Evolutionary conservation across 2,113 vertebrate genomes (phyloP), one percentile per base, ranked within the genome.

Genomic region (Dasyprocta punctata): DNA sequence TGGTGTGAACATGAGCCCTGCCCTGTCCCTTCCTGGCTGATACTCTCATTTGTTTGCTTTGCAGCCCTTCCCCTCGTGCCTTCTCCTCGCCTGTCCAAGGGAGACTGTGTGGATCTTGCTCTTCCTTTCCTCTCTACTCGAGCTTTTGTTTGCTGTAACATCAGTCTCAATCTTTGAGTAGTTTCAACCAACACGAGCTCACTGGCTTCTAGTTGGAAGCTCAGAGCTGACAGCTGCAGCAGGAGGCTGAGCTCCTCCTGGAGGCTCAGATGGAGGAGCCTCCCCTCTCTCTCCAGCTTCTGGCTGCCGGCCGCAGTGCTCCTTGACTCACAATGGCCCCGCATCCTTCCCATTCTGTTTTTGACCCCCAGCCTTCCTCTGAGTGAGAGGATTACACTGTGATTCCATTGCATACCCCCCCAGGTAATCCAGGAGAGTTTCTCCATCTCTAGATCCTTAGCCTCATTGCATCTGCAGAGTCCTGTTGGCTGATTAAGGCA

Each of bases 301-400:
- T 63, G 0, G 16, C 47, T 1, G 36, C 20, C 28, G 38, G 24
- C n/a, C 20, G 2, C 24, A 0, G 1, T 0, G 1, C n/a, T 49
- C 36, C 63, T 86, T 3, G 13, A 47, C 36, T 83, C 49, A 7
- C 4, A 0, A 16, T 7, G 0, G 17, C 36, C 47, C n/a, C 0
- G 0, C 19, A 20, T 77, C 58, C 2, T 5, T 22, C 36, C 54
- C 38, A 44, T 0, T 60, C 41, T 86, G 5, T 38, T n/a, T 52
- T 41, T 44, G 69, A 1, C 0, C 28, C 38, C 33, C 4, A 3
- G 4, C n/a, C 24, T 89, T 87, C 86, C 63, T 86, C 38, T 80
- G 36, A 33, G 12, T 41, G 5, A 61, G 22, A 60, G 30, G 17
- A 36, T 20, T 30, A 44, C 47, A 14, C 19, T 33, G 38, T 38